Base-by-base conservation (phyloP, 92 coral and sea anemone species). In the Plumapathes pennacea region DNA sequence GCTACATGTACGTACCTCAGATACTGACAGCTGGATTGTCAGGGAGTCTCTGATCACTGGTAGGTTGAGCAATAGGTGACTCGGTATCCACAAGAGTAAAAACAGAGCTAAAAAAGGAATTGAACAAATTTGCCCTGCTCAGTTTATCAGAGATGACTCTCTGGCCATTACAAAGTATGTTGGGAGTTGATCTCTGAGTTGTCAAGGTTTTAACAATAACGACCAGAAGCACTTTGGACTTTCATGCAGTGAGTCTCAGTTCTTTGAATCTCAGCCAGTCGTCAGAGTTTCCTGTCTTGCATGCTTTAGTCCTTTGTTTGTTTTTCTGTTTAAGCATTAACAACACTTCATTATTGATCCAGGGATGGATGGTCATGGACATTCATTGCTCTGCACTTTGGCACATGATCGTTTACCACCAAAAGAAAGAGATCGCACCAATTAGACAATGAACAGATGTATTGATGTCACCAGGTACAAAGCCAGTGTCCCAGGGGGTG, bases 151-250 rank as follows among this genome's bases (percentile, higher is more conserved):
- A 20, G 4, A 64, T 1, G 55, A 64, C 54, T 10, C 10, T 25
- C 25, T 43, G 75, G 39, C 81, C 74, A 32, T 64, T 54, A 19
- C 82, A 21, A 13, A 72, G 64, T 45, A 72, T 40, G 38, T 30
- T 36, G 5, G 72, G 64, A 3, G 52, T 20, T 2, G 18, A 39
- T 2, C 32, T 51, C 2, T 28, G 46, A 24, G 15, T 36, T 49
- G 64, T 72, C 8, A 39, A 54, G 10, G 67, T 30, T 39, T 74
- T 74, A 7, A 74, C 32, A 24, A n/a, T n/a, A 27, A 66, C 19
- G 67, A 56, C 82, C 67, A 74, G 25, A 77, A 69, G 8, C 67
- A 72, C 38, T 69, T 60, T 13, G 85, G 85, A 36, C 54, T 77
- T 40, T 77, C 33, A 27, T 34, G 26, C n/a, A 77, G 27, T 5